Evolutionary conservation across 2,113 vertebrate genomes (phyloP), one percentile per base, ranked within the genome.

Genomic region (Sinocyclocheilus rhinocerous): DNA sequence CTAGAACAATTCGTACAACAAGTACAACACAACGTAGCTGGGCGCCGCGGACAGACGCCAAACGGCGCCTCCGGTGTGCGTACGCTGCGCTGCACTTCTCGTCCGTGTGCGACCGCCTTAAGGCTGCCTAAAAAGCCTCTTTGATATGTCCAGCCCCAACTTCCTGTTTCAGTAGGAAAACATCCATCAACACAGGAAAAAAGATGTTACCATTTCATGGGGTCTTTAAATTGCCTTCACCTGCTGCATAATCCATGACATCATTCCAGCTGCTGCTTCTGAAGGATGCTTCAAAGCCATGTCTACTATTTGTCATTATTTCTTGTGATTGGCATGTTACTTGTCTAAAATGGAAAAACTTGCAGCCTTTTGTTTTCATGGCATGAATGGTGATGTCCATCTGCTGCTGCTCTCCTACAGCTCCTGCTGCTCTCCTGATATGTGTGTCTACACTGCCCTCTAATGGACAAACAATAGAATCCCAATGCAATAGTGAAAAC

Each of bases 371-470:
- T 78, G 24, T 42, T 42, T 45, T 20, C 1, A 18, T 63, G 55
- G 82, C 33, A 52, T 69, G 63, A 36, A 36, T 69, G 61, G 42
- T 82, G 24, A 82, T 81, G 18, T 65, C 59, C 79, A 42, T 67
- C 59, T 29, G 26, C 65, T 82, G 11, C 63, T 70, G 63, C 26
- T 39, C 15, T 69, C 57, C 45, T 84, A 9, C 22, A 52, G 15
- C 33, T 33, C 29, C 65, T 82, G 11, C 63, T 70, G 63, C 26
- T n/a, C 22, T 59, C 24, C 61, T 59, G 61, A 29, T 63, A 69
- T 80, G 24, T 75, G 59, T 7, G 20, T 67, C 3, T 76, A 50
- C 65, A 84, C 73, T 86, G 87, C 86, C 86, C 84, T 81, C 87
- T 90, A 75, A 72, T 85, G 87, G 85, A 79, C 81, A 72, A 42